These are phyloP conservation scores for Drosophila dives DNA, from an alignment of 2,888 invertebrate genomes.

Conservation along the genomic window DNA sequence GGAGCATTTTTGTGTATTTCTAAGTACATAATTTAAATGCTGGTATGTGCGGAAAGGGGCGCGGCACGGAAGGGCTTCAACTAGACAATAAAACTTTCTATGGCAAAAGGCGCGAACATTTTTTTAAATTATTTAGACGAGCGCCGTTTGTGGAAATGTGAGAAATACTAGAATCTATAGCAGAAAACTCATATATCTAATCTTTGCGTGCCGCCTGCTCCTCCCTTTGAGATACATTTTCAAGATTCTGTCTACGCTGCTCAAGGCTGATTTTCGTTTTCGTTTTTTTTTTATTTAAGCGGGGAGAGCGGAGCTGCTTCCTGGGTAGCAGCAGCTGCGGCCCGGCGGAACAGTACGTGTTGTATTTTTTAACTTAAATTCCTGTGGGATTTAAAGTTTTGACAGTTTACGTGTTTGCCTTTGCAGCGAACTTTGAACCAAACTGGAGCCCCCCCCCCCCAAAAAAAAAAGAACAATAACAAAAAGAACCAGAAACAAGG, in stretches of 20 bases:
- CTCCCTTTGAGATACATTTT: conserved; percentile 66
- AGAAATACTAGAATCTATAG: conserved; percentile 39
- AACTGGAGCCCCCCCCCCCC: not conserved
- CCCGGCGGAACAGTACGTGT: conserved; percentile 70
- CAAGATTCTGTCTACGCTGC: conserved; percentile 68
- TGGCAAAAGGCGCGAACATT: conserved; percentile 72
- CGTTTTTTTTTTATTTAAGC: conserved; percentile 32
- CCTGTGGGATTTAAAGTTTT: conserved; percentile 83
- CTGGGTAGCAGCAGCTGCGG: conserved; percentile 72
- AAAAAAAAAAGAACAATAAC: conserved; percentile 3
- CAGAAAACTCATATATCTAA: conserved; percentile 54
- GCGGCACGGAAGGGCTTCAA: conserved; percentile 32
- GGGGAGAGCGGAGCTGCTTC: conserved; percentile 17
- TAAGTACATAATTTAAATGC: conserved; percentile 83
- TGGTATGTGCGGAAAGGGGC: conserved; percentile 35
- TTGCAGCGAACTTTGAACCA: conserved; percentile 77
- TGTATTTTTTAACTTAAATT: conserved; percentile 82
- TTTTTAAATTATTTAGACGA: conserved; percentile 70
- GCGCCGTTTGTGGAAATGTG: conserved; percentile 7
- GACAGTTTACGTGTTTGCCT: conserved; percentile 81
- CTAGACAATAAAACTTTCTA: conserved; percentile 78
- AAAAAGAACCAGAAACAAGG: conserved; percentile 10
- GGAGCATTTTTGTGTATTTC: conserved; percentile 75
- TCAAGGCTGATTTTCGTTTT: conserved; percentile 40
- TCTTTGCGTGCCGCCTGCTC: conserved; percentile 30